Percentiles rank a stretch among this genome's conserved stretches.
phyloP scores from a whole-genome alignment of 2,113 vertebrate species.

The Origma solitaria region DNA sequence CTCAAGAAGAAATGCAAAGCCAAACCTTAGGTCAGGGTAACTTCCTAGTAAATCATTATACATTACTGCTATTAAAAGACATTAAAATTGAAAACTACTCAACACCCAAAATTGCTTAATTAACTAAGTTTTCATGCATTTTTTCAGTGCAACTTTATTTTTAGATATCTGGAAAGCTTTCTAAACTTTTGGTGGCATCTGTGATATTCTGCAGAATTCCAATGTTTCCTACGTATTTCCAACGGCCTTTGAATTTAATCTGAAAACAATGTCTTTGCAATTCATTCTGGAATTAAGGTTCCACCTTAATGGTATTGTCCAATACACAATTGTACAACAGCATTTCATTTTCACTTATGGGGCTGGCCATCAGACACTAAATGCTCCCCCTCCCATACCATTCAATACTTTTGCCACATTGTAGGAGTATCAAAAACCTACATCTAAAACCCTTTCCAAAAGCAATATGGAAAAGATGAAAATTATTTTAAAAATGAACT shows the following conservation, averaged over 20 bases:
- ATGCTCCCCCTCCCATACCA: background rate
- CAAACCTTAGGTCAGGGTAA: background rate
- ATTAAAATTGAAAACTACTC: background rate
- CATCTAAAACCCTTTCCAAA: slow-evolving; percentile 29
- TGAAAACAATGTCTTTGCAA: background rate
- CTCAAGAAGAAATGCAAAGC: background rate
- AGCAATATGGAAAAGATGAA: background rate
- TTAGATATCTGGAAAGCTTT: background rate
- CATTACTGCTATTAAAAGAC: background rate
- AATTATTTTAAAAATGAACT: background rate
- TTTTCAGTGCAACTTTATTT: background rate
- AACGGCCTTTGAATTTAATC: background rate
- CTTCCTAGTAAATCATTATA: background rate
- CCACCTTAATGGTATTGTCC: slow-evolving; percentile 17
- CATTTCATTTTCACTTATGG: background rate
- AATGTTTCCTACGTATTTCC: background rate
- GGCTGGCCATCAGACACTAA: background rate
- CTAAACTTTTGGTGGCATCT: background rate
- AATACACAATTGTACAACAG: background rate
- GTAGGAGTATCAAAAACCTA: background rate
- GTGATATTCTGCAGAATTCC: slow-evolving; percentile 15
- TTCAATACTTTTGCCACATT: background rate
- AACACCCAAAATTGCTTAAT: background rate
- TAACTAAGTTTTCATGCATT: background rate
- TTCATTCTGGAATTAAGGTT: slow-evolving; percentile 33